phyloP scores from a whole-genome alignment of 1,140 invertebrate genomes.

The Eubasilissa regina region DNA sequence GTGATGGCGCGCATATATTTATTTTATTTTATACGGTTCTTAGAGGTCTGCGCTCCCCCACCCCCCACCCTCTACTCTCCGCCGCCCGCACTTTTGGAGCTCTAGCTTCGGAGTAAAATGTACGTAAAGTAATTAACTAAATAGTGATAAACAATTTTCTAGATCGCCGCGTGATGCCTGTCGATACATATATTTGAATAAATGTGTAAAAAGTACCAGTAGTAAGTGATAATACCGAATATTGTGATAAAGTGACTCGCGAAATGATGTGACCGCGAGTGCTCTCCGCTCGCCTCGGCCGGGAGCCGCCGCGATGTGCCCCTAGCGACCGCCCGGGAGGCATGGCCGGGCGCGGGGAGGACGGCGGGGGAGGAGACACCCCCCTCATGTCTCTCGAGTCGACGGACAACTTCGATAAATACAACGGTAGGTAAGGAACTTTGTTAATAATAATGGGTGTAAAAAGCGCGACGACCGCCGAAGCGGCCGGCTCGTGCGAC shows the following conservation, averaged over 20 bases:
- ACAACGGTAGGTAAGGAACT: constrained; percentile 46
- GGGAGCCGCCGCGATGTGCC: constrained; percentile 7
- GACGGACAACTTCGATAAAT: constrained; percentile 51
- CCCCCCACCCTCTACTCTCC: too few species aligned
- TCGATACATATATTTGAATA: neutral
- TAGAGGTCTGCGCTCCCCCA: too few species aligned
- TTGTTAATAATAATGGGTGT: too few species aligned
- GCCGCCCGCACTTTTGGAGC: too few species aligned
- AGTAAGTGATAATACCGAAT: neutral
- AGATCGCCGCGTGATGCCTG: neutral
- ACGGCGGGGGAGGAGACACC: constrained; percentile 49
- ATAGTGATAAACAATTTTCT: too few species aligned
- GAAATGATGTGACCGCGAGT: too few species aligned
- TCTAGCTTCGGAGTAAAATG: too few species aligned
- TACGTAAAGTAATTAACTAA: too few species aligned
- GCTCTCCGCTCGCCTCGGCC: neutral
- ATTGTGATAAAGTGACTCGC: neutral
- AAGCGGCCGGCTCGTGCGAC: too few species aligned
- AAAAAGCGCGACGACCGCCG: too few species aligned
- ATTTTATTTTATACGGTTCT: too few species aligned
- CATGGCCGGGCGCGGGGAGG: constrained; percentile 2
- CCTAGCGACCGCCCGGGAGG: neutral
- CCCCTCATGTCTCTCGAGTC: constrained; percentile 59
- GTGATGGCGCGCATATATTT: too few species aligned
- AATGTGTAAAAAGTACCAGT: neutral